Base-by-base conservation (phyloP, 1,140 invertebrate species). In the Drosophila kanapiae region DNA sequence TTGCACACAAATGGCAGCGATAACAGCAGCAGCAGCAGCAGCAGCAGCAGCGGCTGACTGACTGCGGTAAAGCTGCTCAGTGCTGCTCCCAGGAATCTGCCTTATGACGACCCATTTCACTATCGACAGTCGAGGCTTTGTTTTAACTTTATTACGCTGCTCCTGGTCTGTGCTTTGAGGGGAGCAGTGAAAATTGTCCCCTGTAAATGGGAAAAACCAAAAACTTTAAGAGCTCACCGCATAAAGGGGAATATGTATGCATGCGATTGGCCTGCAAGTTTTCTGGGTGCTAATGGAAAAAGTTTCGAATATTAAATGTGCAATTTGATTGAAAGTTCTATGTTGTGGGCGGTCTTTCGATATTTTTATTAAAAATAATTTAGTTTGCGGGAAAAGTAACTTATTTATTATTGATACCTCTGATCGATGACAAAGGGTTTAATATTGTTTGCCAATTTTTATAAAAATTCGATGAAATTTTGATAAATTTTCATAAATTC, bases 31-130 rank as follows among this genome's bases (percentile, higher is more conserved):
- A 18, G 45, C 60, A 63, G 57, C 48, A 49, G 11, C 10, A 10
- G 6, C 53, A 18, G 14, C 49, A 54, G 37, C 47, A 49, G n/a
- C 57, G 33, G 47, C 61, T 53, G 57, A 37, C 54, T 56, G 58
- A 40, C 67, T 37, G 45, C 71, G 45, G 63, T 40, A 37, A 48
- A 31, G 40, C 43, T 57, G 75, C 43, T 38, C 49, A 67, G 43
- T 56, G 51, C 31, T 35, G 57, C 33, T 62, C 11, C 63, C 63
- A 58, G 74, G 67, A 68, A 56, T 62, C 45, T 69, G 35, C 48
- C 58, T 60, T 79, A 64, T 79, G 75, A 80, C 65, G 67, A 78
- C 78, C 82, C 72, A 75, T 85, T 86, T 85, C 82, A 86, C 82
- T 81, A 85, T 85, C 82, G 71, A 75, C 71, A 75, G 71, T 37